phyloP scores from a whole-genome alignment of 2,888 invertebrate species.

The Cheilosia scutellata region DNA sequence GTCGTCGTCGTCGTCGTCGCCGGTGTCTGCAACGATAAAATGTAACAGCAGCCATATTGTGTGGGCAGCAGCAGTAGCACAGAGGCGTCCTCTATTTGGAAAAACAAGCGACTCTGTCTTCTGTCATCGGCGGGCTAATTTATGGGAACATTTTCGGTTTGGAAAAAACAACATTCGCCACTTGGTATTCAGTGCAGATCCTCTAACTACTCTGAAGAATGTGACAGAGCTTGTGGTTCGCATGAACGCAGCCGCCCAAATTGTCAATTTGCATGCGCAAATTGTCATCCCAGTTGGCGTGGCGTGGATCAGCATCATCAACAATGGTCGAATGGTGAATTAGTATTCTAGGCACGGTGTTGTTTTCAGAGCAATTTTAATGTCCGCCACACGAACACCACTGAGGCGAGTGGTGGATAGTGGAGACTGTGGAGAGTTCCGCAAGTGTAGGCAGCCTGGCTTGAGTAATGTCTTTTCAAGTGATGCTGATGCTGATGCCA shows the following conservation, averaged over 20 bases:
- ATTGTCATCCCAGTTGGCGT: slow-evolving; percentile 38
- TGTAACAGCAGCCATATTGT: slow-evolving; percentile 43
- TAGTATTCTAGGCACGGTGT: slow-evolving; percentile 46
- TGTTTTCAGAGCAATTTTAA: slow-evolving; percentile 61
- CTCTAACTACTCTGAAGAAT: slow-evolving; percentile 22
- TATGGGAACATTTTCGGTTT: slow-evolving; percentile 43
- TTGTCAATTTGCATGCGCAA: slow-evolving; percentile 59
- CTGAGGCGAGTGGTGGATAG: background rate
- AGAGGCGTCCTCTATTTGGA: slow-evolving; percentile 24
- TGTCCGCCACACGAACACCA: slow-evolving; percentile 19
- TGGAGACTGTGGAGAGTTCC: slow-evolving; percentile 22
- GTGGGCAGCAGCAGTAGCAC: slow-evolving; percentile 27
- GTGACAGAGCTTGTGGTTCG: slow-evolving; percentile 11
- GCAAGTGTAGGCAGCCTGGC: slow-evolving; percentile 27
- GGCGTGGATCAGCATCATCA: slow-evolving; percentile 50
- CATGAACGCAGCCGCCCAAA: slow-evolving; percentile 49
- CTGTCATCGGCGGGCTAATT: slow-evolving; percentile 46
- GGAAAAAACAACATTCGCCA: slow-evolving; percentile 38
- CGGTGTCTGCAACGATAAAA: slow-evolving; percentile 18
- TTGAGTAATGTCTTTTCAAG: slow-evolving; percentile 29
- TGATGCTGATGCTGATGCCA: slow-evolving; percentile 4
- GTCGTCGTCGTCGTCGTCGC: background rate
- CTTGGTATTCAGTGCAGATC: slow-evolving; percentile 45
- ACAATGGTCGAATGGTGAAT: slow-evolving; percentile 22
- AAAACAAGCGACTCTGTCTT: slow-evolving; percentile 13